Percentiles rank a stretch among this genome's conserved stretches.
Evolutionary conservation across 1,140 invertebrate genomes (phyloP).

Genomic region (Musca domestica): DNA sequence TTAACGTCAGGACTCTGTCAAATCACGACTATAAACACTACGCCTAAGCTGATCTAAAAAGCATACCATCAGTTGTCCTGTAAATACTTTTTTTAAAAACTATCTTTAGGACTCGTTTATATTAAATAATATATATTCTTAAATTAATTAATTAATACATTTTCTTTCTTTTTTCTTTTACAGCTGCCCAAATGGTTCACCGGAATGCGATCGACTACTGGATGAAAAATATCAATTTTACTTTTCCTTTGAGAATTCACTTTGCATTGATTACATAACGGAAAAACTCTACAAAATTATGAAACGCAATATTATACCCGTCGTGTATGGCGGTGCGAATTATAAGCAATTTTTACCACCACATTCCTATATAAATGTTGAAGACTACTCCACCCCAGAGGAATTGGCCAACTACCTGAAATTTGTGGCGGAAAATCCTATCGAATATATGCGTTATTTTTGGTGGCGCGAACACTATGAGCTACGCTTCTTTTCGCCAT

Average conservation of each 20-base stretch:
- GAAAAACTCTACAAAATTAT: conserved; percentile 59
- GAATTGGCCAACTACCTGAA: conserved; percentile 58
- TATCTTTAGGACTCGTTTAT: no score
- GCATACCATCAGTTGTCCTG: no score
- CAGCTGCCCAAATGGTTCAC: conserved; percentile 45
- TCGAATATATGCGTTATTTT: conserved; percentile 57
- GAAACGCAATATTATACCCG: conserved; percentile 56
- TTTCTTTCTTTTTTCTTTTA: conserved; percentile 8
- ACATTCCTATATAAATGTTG: conserved; percentile 63
- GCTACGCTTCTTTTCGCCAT: conserved; percentile 35
- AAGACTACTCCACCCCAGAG: conserved; percentile 56
- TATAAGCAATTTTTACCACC: conserved; percentile 59
- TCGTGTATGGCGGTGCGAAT: conserved; percentile 61
- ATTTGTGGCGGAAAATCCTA: conserved; percentile 52
- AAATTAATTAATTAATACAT: neutral
- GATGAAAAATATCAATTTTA: conserved; percentile 63
- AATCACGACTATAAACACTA: no score
- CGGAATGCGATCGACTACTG: conserved; percentile 53
- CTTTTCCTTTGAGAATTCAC: conserved; percentile 63
- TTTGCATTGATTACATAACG: conserved; percentile 60
- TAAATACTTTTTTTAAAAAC: no score
- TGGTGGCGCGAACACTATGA: conserved; percentile 57
- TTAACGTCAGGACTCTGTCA: no score
- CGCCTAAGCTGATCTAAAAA: no score
- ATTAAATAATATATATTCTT: neutral